Evolutionary conservation across 2,113 vertebrate species (phyloP), one percentile per base, ranked within the genome.

Genomic region (Typhlomys cinereus): DNA sequence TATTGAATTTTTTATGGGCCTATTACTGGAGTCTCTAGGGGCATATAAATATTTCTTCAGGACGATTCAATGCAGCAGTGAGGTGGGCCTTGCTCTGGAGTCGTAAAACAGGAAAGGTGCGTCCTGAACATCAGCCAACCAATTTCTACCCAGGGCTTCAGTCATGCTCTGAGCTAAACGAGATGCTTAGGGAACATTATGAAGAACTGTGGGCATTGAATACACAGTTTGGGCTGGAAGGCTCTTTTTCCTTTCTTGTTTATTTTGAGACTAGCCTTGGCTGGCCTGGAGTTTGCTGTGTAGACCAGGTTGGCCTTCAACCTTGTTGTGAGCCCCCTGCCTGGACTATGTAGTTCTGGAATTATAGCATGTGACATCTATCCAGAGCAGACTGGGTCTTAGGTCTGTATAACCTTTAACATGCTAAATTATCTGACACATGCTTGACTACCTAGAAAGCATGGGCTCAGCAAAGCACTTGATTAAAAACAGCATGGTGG

Each of bases 1-100:
- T 93, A 96, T 96, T 96, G 92, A 96, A 96, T 95, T 96, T 96
- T 96, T 96, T 96, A 96, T 95, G 84, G 92, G 29, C 34, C 89
- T 57, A 95, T 96, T 96, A 96, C 59, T 75, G 25, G 74, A 88
- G 44, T 95, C 91, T 91, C 95, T 92, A 44, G 91, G 74, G 91
- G 71, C 85, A 76, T 88, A 93, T 95, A 93, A 89, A 94, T 90
- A 91, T 96, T 96, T 96, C 75, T 94, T 93, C 88, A 94, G 76
- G 64, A 94, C 91, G 94, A 44, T 83, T 64, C 69, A 88, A 85
- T 92, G 48, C 84, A 88, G 84, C 76, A 70, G 89, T 94, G 92
- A 96, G 79, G 81, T 91, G 87, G 59, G 81, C 79, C 75, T 83
- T 29, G 36, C 67, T 52, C 69, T 90, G 31, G 46, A 92, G 81